Evolutionary conservation across 2,113 vertebrate species (phyloP).

Genomic region (Scolopax mira): DNA sequence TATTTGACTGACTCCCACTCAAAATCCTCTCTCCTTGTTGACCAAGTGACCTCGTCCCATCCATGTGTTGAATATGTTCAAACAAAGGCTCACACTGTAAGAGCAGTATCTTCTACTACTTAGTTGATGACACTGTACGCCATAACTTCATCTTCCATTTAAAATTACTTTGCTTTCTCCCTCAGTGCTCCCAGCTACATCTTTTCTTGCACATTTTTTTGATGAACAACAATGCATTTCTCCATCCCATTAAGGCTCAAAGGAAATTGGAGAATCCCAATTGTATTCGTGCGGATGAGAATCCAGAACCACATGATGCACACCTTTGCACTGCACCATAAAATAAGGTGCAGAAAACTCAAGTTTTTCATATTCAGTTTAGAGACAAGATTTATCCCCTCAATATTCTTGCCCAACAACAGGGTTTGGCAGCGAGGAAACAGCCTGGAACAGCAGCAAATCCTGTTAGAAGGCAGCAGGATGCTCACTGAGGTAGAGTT

Average conservation of each 20-base stretch:
- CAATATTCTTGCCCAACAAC: background rate
- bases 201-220: background rate
- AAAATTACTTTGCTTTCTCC: background rate
- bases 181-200: fast-evolving
- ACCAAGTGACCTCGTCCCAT: background rate
- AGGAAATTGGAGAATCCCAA: background rate
- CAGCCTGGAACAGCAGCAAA: background rate
- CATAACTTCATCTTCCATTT: background rate
- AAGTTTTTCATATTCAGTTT: background rate
- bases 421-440: fast-evolving
- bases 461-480: background rate
- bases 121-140: fast-evolving
- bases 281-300: background rate
- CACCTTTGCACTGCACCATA: background rate
- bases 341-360: background rate
- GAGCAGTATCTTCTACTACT: background rate
- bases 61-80: background rate
- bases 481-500: background rate
- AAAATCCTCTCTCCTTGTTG: background rate
- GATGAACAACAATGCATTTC: background rate
- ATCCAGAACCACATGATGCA: fast-evolving
- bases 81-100: fast-evolving
- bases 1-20: background rate
- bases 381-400: background rate
- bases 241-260: background rate